These are phyloP conservation scores for Nebria ingens DNA, from an alignment of 1,140 invertebrate genomes.

Conservation along the genomic window DNA sequence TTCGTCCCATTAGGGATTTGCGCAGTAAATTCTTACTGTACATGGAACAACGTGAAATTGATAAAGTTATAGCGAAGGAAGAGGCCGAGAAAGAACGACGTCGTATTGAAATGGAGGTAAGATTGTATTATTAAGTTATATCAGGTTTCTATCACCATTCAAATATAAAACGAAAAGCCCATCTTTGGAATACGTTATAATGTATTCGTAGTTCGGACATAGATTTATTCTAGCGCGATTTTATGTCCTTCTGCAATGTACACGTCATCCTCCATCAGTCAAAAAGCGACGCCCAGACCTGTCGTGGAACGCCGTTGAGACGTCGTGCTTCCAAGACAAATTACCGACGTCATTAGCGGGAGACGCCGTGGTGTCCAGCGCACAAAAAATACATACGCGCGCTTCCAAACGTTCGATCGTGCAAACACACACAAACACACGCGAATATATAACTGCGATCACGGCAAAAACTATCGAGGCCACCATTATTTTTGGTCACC, in stretches of 20 bases:
- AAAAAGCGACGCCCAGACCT: neutral
- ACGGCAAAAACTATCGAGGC: too few species aligned
- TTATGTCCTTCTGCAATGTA: neutral
- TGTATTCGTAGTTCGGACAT: too few species aligned
- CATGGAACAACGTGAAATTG: slow-evolving; percentile 44
- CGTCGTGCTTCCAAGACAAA: slow-evolving; percentile 5
- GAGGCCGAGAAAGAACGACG: slow-evolving; percentile 35
- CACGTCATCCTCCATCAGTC: neutral
- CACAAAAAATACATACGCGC: too few species aligned
- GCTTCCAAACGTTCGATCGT: too few species aligned
- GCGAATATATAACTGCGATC: too few species aligned
- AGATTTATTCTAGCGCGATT: too few species aligned
- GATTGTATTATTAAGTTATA: neutral
- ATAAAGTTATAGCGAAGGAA: slow-evolving; percentile 30
- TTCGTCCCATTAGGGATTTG: slow-evolving; percentile 49
- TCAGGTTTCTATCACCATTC: neutral
- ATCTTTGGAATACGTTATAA: neutral
- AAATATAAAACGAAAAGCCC: neutral
- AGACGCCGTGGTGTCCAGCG: neutral
- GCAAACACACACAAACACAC: too few species aligned
- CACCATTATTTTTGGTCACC: too few species aligned
- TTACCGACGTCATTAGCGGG: slow-evolving; percentile 4
- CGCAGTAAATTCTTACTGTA: slow-evolving; percentile 49
- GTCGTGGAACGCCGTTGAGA: neutral
- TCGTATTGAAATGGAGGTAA: slow-evolving; percentile 32